Conservation (phyloP, 2,113 vertebrate species). For the Sphyrna mokarran region DNA sequence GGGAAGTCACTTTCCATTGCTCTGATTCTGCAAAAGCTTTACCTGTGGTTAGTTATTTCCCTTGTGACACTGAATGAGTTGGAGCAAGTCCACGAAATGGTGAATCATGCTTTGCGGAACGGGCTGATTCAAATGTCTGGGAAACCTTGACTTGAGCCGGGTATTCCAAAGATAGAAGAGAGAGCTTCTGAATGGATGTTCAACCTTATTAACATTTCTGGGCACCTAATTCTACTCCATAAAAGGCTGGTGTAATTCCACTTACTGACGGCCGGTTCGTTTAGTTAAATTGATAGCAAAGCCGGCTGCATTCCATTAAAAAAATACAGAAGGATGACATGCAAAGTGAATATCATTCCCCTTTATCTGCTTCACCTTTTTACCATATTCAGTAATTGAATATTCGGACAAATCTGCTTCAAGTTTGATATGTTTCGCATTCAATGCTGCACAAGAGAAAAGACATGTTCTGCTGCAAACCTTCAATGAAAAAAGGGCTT, state of each 20-base stretch:
- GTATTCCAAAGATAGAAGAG: not conserved
- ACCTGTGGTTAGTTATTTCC: not conserved
- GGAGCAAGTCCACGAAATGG: not conserved
- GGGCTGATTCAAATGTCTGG: not conserved
- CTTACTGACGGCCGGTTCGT: not conserved
- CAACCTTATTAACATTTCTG: constrained; percentile 22
- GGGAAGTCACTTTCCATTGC: not conserved
- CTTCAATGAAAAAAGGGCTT: constrained; percentile 1
- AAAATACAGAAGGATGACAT: not conserved
- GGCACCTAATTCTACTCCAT: not conserved
- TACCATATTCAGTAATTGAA: constrained; percentile 15
- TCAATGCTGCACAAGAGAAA: not conserved
- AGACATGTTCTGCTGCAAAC: too few relatives aligned
- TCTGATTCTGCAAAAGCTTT: not conserved
- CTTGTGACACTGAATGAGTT: not conserved
- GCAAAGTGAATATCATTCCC: not conserved
- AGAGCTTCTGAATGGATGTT: not conserved
- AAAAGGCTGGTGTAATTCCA: not conserved
- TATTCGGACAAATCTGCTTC: not conserved
- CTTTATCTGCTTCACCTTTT: not conserved
- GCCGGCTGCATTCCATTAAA: not conserved
- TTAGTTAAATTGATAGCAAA: not conserved
- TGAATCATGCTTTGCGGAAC: not conserved
- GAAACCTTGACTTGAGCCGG: not conserved
- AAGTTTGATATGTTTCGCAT: constrained; percentile 17